A percentile compares a stretch with the other conserved stretches of the same genome.
phyloP scores from a whole-genome alignment of 2,888 invertebrate species.

The Thyatira batis region DNA sequence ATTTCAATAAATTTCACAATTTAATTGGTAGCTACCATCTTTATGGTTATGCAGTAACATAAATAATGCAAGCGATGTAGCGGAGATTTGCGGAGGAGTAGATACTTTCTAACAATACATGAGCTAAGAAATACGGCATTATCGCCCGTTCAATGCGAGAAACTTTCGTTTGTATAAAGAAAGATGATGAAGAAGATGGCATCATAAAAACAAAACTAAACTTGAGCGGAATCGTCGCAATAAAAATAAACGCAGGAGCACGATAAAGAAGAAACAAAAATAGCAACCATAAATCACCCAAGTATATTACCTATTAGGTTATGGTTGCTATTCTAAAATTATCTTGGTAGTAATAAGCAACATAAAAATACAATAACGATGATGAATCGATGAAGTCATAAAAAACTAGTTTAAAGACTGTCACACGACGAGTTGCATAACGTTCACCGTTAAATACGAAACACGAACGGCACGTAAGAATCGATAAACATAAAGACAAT shows the following conservation, averaged over 20 bases:
- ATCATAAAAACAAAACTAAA: slow-evolving; percentile 53
- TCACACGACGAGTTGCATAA: slow-evolving; percentile 59
- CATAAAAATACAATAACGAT: slow-evolving; percentile 47
- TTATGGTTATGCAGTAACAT: slow-evolving; percentile 29
- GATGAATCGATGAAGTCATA: slow-evolving; percentile 33
- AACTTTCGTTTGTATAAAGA: slow-evolving; percentile 43
- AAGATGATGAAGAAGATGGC: slow-evolving; percentile 37
- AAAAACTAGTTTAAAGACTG: slow-evolving; percentile 46
- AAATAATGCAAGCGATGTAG: slow-evolving; percentile 34
- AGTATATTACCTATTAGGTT: slow-evolving; percentile 10
- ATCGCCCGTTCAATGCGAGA: slow-evolving; percentile 37
- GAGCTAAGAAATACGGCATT: slow-evolving; percentile 47
- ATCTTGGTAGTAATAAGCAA: slow-evolving; percentile 29
- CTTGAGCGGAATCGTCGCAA: slow-evolving; percentile 31
- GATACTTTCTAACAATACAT: slow-evolving; percentile 61
- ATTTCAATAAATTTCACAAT: slow-evolving; percentile 32
- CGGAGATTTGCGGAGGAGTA: slow-evolving; percentile 33
- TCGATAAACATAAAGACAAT: slow-evolving; percentile 56
- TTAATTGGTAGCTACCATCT: slow-evolving; percentile 20
- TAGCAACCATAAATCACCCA: slow-evolving; percentile 35
- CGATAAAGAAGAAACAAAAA: slow-evolving; percentile 40
- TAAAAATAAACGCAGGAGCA: slow-evolving; percentile 46
- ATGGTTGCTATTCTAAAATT: slow-evolving; percentile 32
- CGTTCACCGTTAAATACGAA: slow-evolving; percentile 54
- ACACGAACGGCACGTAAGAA: slow-evolving; percentile 38